A percentile compares a stretch with the other conserved stretches of the same genome.
phyloP scores from a whole-genome alignment of 2,888 invertebrate species.

The Trichacis sp. region DNA sequence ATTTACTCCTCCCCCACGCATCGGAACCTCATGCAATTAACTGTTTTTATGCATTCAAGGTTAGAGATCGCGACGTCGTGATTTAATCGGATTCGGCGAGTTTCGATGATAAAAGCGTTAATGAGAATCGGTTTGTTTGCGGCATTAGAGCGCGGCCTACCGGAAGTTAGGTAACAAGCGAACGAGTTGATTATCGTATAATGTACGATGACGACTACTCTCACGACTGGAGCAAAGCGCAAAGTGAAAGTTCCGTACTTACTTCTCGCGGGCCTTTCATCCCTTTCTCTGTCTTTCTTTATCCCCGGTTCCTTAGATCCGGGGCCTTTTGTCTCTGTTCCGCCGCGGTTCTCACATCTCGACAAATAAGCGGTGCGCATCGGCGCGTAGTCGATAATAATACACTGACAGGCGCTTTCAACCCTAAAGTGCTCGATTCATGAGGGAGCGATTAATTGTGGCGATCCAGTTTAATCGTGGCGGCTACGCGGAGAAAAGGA shows the following conservation, averaged over 20 bases:
- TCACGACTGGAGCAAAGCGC: slow-evolving; percentile 52
- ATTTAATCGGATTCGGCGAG: background rate
- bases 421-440: slow-evolving; percentile 39
- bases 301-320: slow-evolving; percentile 8
- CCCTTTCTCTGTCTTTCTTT: slow-evolving; percentile 27
- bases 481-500: slow-evolving; percentile 30
- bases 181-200: slow-evolving; percentile 52
- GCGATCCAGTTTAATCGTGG: slow-evolving; percentile 43
- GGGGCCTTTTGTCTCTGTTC: background rate
- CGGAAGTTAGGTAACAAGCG: slow-evolving; percentile 56
- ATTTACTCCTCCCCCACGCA: background rate
- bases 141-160: slow-evolving; percentile 24
- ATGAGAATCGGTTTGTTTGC: background rate
- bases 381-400: slow-evolving; percentile 28
- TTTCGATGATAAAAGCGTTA: background rate
- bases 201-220: slow-evolving; percentile 53
- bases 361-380: slow-evolving; percentile 10
- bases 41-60: background rate
- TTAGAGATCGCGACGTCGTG: background rate
- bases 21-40: background rate
- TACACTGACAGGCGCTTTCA: slow-evolving; percentile 36
- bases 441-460: slow-evolving; percentile 39
- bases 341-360: background rate
- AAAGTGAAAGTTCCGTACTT: slow-evolving; percentile 58
- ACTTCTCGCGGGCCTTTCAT: slow-evolving; percentile 11